A percentile compares a stretch with the other conserved stretches of the same genome.
These are phyloP conservation scores for Spodoptera picta DNA, from an alignment of 2,888 invertebrate species.

Conservation along the genomic window DNA sequence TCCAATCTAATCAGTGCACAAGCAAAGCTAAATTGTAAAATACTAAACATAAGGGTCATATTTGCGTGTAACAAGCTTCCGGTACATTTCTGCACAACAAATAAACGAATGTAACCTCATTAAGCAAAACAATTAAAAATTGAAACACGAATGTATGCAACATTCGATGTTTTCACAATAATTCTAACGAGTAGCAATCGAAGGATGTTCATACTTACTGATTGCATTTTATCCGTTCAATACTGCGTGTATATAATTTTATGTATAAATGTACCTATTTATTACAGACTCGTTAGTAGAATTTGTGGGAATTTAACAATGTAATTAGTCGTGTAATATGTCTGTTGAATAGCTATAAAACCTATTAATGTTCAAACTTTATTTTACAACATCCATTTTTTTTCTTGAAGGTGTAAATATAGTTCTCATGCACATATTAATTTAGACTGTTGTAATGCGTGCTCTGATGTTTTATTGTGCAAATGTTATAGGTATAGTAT, in stretches of 20 bases:
- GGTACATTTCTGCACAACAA: background rate
- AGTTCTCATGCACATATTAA: too few relatives aligned
- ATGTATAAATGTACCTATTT: background rate
- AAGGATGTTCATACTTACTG: slow-evolving; percentile 47
- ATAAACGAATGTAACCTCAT: slow-evolving; percentile 1
- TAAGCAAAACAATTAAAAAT: slow-evolving; percentile 24
- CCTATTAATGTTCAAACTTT: too few relatives aligned
- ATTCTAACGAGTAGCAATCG: slow-evolving; percentile 18
- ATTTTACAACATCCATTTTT: too few relatives aligned
- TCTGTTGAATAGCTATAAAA: too few relatives aligned
- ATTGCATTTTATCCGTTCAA: slow-evolving; percentile 45
- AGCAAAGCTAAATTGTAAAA: too few relatives aligned
- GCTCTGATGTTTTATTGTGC: too few relatives aligned
- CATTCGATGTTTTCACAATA: slow-evolving; percentile 39
- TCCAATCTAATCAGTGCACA: too few relatives aligned
- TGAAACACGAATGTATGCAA: slow-evolving; percentile 16
- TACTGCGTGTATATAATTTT: slow-evolving; percentile 34
- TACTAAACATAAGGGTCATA: too few relatives aligned
- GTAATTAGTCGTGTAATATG: too few relatives aligned
- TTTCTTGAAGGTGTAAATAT: too few relatives aligned
- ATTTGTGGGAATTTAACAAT: slow-evolving; percentile 5
- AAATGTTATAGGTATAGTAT: too few relatives aligned
- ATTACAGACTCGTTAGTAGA: slow-evolving; percentile 14
- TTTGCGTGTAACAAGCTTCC: background rate
- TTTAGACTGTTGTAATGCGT: too few relatives aligned